Conservation (phyloP, 1,140 invertebrate species). For the Oryctes rhinoceros region DNA sequence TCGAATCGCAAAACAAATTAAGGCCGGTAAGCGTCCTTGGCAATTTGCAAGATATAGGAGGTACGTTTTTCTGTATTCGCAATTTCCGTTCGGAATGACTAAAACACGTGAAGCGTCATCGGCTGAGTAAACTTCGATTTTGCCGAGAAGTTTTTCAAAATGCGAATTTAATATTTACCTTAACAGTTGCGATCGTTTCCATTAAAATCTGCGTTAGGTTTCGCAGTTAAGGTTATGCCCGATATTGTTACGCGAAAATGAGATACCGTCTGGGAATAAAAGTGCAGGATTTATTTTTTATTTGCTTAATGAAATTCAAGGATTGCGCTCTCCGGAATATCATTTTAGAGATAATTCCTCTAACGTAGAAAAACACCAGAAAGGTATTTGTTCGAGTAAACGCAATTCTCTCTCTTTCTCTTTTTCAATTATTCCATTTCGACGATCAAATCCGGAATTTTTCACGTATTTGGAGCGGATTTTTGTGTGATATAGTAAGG, state of each 20-base stretch:
- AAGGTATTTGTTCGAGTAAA: no score
- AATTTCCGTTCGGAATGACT: no score
- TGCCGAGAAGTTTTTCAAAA: neutral
- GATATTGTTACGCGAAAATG: neutral
- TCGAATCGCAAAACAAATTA: conserved; percentile 22
- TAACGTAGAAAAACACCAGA: no score
- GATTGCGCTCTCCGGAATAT: neutral
- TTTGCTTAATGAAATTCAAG: neutral
- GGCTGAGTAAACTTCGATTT: neutral
- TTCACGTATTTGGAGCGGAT: no score
- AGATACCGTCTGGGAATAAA: neutral
- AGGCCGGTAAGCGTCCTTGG: neutral
- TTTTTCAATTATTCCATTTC: no score
- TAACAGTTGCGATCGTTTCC: neutral
- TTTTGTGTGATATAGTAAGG: no score
- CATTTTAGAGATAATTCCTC: no score
- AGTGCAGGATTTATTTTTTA: neutral
- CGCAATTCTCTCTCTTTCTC: no score
- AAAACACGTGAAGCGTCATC: neutral
- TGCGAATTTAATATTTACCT: neutral
- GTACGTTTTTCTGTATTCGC: neutral
- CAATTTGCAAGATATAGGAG: neutral
- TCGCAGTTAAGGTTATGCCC: neutral
- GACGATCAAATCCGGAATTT: no score
- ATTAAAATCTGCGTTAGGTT: conserved; percentile 3